phyloP scores from a whole-genome alignment of 2,797 vertebrate genomes.

The Lagocephalus sceleratus region DNA sequence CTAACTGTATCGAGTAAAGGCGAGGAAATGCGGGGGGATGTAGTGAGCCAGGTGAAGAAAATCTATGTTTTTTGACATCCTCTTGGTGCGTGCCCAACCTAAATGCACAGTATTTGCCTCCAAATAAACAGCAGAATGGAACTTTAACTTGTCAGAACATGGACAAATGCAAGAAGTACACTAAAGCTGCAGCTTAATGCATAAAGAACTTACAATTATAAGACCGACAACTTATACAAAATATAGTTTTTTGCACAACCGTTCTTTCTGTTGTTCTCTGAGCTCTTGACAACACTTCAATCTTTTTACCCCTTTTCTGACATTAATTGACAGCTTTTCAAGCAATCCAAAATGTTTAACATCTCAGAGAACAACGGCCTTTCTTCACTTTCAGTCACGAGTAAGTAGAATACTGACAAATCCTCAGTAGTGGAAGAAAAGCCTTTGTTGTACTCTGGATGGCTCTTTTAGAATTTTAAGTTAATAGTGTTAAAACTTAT shows the following conservation, averaged over 20 bases:
- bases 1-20: too few species aligned
- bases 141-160: too few species aligned
- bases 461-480: conserved; percentile 22
- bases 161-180: too few species aligned
- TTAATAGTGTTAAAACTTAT: too few species aligned
- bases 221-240: background rate
- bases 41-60: too few species aligned
- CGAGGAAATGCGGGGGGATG: too few species aligned
- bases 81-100: too few species aligned
- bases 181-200: too few species aligned
- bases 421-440: conserved; percentile 14
- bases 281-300: conserved; percentile 8
- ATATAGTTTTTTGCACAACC: conserved; percentile 5
- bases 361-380: conserved; percentile 28
- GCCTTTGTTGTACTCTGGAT: conserved; percentile 27
- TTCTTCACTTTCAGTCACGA: conserved; percentile 21
- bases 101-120: too few species aligned
- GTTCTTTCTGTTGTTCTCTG: conserved; percentile 4
- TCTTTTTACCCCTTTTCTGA: conserved; percentile 36
- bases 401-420: conserved; percentile 25
- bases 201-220: background rate
- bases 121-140: too few species aligned
- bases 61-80: too few species aligned
- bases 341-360: conserved; percentile 32
- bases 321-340: conserved; percentile 42